phyloP scores from a whole-genome alignment of 2,113 vertebrate species.

The Sapajus apella region DNA sequence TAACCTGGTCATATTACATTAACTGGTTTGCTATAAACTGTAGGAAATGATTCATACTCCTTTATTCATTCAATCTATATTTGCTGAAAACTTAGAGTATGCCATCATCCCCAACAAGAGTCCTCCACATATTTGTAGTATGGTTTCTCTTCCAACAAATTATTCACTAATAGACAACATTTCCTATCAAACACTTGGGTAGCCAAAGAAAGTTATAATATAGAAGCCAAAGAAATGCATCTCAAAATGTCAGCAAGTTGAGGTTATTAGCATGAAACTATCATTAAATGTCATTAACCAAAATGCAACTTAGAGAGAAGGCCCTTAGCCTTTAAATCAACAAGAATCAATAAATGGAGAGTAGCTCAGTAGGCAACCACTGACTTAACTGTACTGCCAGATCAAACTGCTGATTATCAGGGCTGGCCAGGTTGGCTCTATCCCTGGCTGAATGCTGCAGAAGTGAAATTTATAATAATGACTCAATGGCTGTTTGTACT shows the following conservation, averaged over 20 bases:
- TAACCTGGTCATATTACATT: neutral
- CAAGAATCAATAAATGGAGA: conserved; percentile 51
- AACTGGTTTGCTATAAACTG: neutral
- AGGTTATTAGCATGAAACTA: conserved; percentile 64
- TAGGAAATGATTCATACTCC: neutral
- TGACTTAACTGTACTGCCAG: conserved; percentile 22
- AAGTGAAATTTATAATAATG: conserved; percentile 38
- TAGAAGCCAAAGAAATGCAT: neutral
- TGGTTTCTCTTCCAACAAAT: neutral
- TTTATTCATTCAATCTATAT: neutral
- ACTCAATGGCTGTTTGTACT: conserved; percentile 19
- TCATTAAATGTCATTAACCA: conserved; percentile 64
- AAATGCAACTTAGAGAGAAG: conserved; percentile 40
- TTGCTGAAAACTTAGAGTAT: neutral
- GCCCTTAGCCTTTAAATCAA: conserved; percentile 53
- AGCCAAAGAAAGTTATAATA: neutral
- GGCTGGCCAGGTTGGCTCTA: neutral
- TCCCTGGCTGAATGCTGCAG: neutral
- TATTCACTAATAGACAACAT: neutral
- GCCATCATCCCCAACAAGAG: neutral
- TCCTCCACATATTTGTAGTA: neutral
- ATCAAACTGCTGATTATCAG: conserved; percentile 51
- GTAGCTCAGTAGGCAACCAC: conserved; percentile 29
- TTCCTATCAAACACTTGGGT: neutral
- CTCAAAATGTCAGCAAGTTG: conserved; percentile 37